Base-by-base conservation (phyloP, 2,888 invertebrate genomes). In the Protula sp. region DNA sequence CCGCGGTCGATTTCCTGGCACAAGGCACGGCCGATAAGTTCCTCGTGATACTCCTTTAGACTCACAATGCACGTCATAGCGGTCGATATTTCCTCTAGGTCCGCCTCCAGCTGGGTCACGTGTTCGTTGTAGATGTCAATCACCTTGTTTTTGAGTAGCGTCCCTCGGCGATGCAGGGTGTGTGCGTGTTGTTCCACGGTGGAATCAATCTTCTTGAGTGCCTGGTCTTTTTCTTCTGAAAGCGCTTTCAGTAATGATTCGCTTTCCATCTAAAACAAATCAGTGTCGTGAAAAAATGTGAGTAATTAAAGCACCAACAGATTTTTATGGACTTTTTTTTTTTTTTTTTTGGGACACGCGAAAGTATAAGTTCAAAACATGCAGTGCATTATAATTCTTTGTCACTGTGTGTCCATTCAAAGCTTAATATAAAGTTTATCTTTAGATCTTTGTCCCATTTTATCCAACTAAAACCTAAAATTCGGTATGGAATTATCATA, bases 111-210 rank as follows among this genome's bases (percentile, higher is more conserved):
- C 19, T 58, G 60, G 14, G 58, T 51, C 4, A 64, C 63, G 26
- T 67, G 57, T 30, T 66, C 69, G 47, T 65, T 69, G 58, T 68
- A 69, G 27, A 67, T 60, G 55, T 61, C 68, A 9, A 69, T 67
- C 55, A 69, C 69, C 48, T 68, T 69, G 58, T 69, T 68, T 58
- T 69, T 69, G 29, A 69, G 64, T 22, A 69, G 57, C 2, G 69
- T 69, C 30, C 68, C 66, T 2, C 69, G 54, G 9, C 68, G 47
- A n/a, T 55, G 62, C 53, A 69, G 57, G 4, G 64, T 58, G 50
- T 69, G 69, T 1, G 62, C 59, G 56, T 68, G 67, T 30, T 60
- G 57, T 50, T 69, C 69, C 57, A 69, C 67, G 2, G 64, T 60
- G 2, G 67, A 60, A 30, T 69, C 69, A 3, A 69, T 69, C 53